Conservation (phyloP, 2,797 vertebrate species). For the Acipenser oxyrinchus region DNA sequence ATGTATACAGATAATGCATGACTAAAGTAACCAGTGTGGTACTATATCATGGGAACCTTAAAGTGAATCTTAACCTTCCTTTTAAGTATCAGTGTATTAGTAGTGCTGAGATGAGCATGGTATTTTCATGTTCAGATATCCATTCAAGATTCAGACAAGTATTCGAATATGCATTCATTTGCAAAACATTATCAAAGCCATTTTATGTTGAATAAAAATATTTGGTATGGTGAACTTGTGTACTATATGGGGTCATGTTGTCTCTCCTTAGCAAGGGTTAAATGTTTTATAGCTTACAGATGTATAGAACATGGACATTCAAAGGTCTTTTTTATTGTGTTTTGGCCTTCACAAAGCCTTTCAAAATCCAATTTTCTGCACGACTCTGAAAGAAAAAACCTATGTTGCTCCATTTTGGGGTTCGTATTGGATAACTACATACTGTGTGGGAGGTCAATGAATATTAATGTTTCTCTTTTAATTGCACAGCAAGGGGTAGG, state of each 20-base stretch:
- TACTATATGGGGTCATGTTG: no score
- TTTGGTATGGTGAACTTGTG: no score
- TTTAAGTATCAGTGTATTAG: conserved; percentile 3
- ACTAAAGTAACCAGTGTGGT: no score
- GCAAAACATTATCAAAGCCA: no score
- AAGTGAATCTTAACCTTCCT: conserved; percentile 3
- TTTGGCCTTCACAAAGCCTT: background rate
- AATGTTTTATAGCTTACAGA: no score
- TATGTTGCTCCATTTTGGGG: conserved; percentile 51
- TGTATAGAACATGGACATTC: background rate
- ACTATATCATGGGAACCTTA: conserved; percentile 3
- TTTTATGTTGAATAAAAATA: no score
- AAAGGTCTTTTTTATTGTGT: background rate
- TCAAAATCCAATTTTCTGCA: conserved; percentile 3
- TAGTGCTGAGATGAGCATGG: no score
- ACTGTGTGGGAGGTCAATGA: conserved; percentile 46
- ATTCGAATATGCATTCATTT: no score
- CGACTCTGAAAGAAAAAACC: conserved; percentile 44
- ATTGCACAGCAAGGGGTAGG: conserved; percentile 48
- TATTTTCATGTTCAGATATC: no score
- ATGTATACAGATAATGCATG: no score
- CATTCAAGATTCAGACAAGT: no score
- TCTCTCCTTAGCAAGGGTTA: no score
- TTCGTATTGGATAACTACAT: conserved; percentile 43
- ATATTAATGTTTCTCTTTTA: conserved; percentile 60